phyloP scores from a whole-genome alignment of 2,888 invertebrate genomes.

The Calameuta idolon region DNA sequence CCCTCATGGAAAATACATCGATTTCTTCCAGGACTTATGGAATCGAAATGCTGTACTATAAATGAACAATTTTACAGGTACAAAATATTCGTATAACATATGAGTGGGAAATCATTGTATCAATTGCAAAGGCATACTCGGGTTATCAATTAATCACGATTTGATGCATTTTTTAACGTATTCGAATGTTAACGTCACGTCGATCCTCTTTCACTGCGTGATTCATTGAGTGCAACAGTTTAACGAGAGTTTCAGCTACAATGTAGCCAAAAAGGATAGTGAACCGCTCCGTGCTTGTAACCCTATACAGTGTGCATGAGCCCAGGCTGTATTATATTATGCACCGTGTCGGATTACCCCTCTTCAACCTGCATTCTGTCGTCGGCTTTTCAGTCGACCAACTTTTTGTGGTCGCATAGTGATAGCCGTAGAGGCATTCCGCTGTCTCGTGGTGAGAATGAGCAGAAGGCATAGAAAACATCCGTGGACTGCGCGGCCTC shows the following conservation, averaged over 20 bases:
- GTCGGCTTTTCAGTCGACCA: conserved; percentile 24
- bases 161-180: background rate
- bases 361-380: conserved; percentile 13
- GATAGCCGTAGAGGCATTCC: conserved; percentile 42
- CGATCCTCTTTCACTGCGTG: background rate
- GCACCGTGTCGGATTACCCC: conserved; percentile 51
- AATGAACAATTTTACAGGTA: background rate
- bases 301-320: conserved; percentile 27
- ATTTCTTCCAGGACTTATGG: background rate
- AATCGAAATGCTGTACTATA: background rate
- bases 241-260: background rate
- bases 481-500: conserved; percentile 57
- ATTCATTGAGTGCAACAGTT: background rate
- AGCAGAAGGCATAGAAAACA: conserved; percentile 54
- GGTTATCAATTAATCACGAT: background rate
- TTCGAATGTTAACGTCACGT: background rate
- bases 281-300: conserved; percentile 17
- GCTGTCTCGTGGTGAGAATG: conserved; percentile 27
- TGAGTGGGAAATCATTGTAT: background rate
- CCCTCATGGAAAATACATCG: background rate
- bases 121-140: background rate
- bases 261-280: background rate
- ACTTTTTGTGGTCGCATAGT: conserved; percentile 55
- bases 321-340: conserved; percentile 36
- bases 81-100: background rate